Base-by-base conservation (phyloP, 2,888 invertebrate species). In the Drosophila cracens region DNA sequence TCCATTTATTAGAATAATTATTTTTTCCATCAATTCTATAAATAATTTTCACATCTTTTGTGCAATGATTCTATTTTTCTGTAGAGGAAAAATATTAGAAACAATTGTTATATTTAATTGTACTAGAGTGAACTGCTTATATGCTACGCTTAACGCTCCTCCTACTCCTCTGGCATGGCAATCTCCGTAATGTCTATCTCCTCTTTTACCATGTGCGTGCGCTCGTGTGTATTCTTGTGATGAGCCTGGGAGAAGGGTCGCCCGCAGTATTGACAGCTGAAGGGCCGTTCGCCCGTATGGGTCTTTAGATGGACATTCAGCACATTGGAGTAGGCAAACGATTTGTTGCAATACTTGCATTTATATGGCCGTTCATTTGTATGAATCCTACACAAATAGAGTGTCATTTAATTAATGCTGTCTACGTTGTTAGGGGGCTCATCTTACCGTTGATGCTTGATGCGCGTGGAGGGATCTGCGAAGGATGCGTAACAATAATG, bases 401-500 rank as follows among this genome's bases (percentile, higher is more conserved):
- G 10, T 7, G 21, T 36, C 31, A 18, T 6, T 56, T 66, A 64
- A 21, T 16, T n/a, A 25, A 21, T 27, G 16, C 4, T 11, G n/a
- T 38, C 4, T 5, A 7, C 11, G 6, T 1, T 21, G 10, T 21
- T 11, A 27, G 13, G 0, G 7, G 2, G 13, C 29, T 10, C 0
- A 6, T 6, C 61, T 52, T 73, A 92, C 92, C 93, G 82, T 78
- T 92, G 87, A 68, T 93, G 93, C 70, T 93, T 93, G 4, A 92
- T 92, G 11, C 92, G 82, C 3, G 92, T 93, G 0, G 93, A 93
- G 4, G 92, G 92, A 83, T 93, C 93, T 1, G 91, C 92, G 68
- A 93, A 93, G 25, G 90, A 79, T 5, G 92, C 82, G n/a, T 88
- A 81, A 58, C 93, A 93, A 66, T 78, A 92, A 34, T 90, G 87